These are phyloP conservation scores for Apostichopus parvimensis DNA, from an alignment of 35 echinoderm and acorn worm species.

Conservation along the genomic window DNA sequence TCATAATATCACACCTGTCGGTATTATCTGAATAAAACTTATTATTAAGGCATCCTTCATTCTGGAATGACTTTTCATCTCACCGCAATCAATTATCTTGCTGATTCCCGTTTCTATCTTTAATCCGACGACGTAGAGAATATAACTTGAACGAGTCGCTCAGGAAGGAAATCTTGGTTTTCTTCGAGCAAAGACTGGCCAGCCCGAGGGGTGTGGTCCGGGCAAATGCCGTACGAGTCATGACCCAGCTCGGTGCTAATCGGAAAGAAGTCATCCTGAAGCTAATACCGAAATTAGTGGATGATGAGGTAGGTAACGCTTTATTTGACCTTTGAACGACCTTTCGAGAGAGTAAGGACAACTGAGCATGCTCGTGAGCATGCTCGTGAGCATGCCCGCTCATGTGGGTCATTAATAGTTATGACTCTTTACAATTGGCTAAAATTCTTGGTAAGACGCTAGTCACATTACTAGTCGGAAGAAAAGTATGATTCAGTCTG, in stretches of 20 bases:
- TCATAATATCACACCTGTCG: background rate
- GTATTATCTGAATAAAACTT: background rate
- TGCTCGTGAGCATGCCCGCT: too few relatives aligned
- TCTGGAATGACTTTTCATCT: background rate
- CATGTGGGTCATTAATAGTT: too few relatives aligned
- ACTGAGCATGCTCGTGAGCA: too few relatives aligned
- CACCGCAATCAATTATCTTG: too few relatives aligned
- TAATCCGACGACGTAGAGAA: background rate
- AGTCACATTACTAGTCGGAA: too few relatives aligned
- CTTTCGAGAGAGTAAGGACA: too few relatives aligned
- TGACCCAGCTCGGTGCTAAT: conserved; percentile 59
- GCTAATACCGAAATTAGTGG: conserved; percentile 61
- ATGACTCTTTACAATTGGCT: too few relatives aligned
- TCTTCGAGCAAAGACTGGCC: conserved; percentile 45
- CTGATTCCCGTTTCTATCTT: background rate
- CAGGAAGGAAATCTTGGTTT: background rate
- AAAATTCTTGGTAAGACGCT: too few relatives aligned
- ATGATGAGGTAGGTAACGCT: conserved; percentile 50
- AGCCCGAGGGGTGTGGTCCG: conserved; percentile 49
- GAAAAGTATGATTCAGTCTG: too few relatives aligned
- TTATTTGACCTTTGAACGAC: background rate
- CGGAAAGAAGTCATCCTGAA: conserved; percentile 61
- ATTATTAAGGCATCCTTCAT: background rate
- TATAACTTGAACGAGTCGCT: conserved; percentile 16
- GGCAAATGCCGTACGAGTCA: conserved; percentile 52